Evolutionary conservation across 2,888 invertebrate genomes (phyloP).

Genomic region (Marasmarcha lunaedactyla): DNA sequence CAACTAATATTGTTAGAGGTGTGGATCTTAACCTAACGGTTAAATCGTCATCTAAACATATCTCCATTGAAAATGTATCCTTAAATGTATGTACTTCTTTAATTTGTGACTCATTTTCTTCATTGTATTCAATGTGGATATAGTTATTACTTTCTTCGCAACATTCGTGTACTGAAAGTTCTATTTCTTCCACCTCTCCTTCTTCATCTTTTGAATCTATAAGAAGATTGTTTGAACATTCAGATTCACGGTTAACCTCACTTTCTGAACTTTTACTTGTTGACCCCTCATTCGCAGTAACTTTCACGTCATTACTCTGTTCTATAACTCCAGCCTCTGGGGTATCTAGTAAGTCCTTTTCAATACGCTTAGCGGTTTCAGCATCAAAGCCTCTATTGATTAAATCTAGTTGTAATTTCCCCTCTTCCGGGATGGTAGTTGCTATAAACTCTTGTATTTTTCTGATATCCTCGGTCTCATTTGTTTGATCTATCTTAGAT

Average conservation of each 20-base stretch:
- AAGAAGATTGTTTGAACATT: conserved; percentile 21
- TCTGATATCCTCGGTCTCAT: conserved; percentile 43
- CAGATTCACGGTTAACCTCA: conserved; percentile 12
- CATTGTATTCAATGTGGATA: conserved; percentile 29
- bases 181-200: conserved; percentile 37
- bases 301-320: conserved; percentile 15
- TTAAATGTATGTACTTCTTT: conserved; percentile 31
- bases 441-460: conserved; percentile 37
- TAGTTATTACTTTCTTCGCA: conserved; percentile 37
- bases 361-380: conserved; percentile 56
- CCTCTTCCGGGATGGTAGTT: conserved; percentile 15
- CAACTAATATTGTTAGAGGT: conserved; percentile 29
- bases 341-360: conserved; percentile 46
- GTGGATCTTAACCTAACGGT: conserved; percentile 44
- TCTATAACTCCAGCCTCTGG: conserved; percentile 14
- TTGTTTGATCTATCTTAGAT: conserved; percentile 17
- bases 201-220: conserved; percentile 25
- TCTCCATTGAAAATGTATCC: conserved; percentile 53
- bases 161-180: conserved; percentile 40
- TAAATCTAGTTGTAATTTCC: conserved; percentile 41
- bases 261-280: conserved; percentile 11
- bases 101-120: conserved; percentile 20
- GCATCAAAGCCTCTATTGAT: conserved; percentile 54
- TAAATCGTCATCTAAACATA: conserved; percentile 48
- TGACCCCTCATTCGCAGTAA: conserved; percentile 18